A percentile compares a stretch with the other conserved stretches of the same genome.
These are phyloP conservation scores for Enteromius unitaeniatus DNA, from an alignment of 2,797 vertebrate species.

Conservation along the genomic window DNA sequence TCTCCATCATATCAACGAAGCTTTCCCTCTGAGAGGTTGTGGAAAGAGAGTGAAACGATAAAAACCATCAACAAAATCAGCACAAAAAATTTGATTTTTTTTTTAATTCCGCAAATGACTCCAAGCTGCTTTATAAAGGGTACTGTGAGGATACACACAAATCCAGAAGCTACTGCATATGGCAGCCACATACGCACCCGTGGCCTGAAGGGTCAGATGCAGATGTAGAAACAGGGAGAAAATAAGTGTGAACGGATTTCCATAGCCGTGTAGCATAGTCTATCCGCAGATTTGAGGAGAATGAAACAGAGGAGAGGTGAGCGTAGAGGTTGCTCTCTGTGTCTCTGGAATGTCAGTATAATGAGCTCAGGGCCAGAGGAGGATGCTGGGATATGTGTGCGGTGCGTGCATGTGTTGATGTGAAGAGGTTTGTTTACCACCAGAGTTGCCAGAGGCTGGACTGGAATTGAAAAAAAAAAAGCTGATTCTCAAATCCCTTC, in stretches of 20 bases:
- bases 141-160: neutral
- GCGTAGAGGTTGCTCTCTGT: slow-evolving; percentile 42
- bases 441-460: slow-evolving; percentile 63
- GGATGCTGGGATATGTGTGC: slow-evolving; percentile 31
- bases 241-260: slow-evolving; percentile 29
- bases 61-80: slow-evolving; percentile 23
- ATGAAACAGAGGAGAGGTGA: slow-evolving; percentile 28
- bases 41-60: slow-evolving; percentile 52
- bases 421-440: slow-evolving; percentile 69
- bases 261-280: neutral
- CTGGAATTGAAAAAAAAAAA: slow-evolving; percentile 65
- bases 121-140: slow-evolving; percentile 19
- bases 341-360: slow-evolving; percentile 48
- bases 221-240: slow-evolving; percentile 33
- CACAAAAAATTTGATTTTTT: neutral
- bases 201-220: slow-evolving; percentile 27
- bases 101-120: neutral
- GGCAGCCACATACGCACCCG: slow-evolving; percentile 7
- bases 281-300: slow-evolving; percentile 30
- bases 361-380: slow-evolving; percentile 47
- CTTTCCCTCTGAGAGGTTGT: slow-evolving; percentile 68
- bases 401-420: slow-evolving; percentile 56
- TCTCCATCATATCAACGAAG: slow-evolving; percentile 36
- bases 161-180: slow-evolving; percentile 33
- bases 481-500: slow-evolving; percentile 72